Base-by-base conservation (phyloP, 2,113 vertebrate genomes). In the Eretmodus cyanostictus region DNA sequence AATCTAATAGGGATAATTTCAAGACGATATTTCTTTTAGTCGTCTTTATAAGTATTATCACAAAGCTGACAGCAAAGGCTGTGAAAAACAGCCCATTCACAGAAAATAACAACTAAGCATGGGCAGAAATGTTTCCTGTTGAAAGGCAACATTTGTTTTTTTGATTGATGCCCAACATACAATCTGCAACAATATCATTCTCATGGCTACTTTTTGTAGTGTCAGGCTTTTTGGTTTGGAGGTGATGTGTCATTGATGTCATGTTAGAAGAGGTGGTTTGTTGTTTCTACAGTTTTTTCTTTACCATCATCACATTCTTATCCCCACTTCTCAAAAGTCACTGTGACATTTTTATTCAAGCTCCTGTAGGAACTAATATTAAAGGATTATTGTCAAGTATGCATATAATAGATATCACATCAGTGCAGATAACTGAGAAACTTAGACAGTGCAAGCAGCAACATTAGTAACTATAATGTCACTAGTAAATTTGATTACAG, bases 201-300 rank as follows among this genome's bases (percentile, higher is more conserved):
- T 29, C 42, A 31, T 19, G 42, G 9, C 42, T 47, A 49, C 42
- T 19, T 76, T 45, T 29, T 38, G 8, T 16, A 2, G 38, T 1
- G 9, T 17, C 29, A 2, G 12, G 4, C 8, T 2, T 73, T 45
- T 76, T 19, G 22, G 9, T 19, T 76, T 31, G 68, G 5, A 19
- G 24, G 66, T 16, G 13, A 42, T 73, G 61, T 27, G 66, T 17
- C 38, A 45, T 0, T 17, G 13, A 45, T 45, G 1, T 71, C n/a
- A 40, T 24, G 38, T 42, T 24, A 9, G 13, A 24, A 24, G n/a
- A 42, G 1, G 66, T 14, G 36, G n/a, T 14, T 42, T 42, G 66
- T 27, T 45, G 68, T 76, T 76, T 29, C 68, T 7, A 47, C 24
- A 29, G 9, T 19, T 49, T 0, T 27, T 11, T 31, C 16, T 29